A percentile compares a stretch with the other conserved stretches of the same genome.
phyloP scores from a whole-genome alignment of 2,113 vertebrate species.

The Bostrychus sinensis region DNA sequence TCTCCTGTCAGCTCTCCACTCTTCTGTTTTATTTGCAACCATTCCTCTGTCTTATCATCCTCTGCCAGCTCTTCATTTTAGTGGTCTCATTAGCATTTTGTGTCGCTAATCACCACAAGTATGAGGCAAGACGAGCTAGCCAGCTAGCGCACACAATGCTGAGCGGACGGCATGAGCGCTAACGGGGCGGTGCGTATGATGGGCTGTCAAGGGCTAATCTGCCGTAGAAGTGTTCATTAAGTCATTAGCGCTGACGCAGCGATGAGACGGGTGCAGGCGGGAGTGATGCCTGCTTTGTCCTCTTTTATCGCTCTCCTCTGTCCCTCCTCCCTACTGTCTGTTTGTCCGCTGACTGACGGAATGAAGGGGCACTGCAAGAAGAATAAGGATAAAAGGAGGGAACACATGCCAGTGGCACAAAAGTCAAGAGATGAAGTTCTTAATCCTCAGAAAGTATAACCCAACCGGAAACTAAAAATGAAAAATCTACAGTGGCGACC shows the following conservation, averaged over 20 bases:
- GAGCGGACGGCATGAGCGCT: conserved; percentile 62
- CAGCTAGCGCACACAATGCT: conserved; percentile 55
- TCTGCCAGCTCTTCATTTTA: conserved; percentile 63
- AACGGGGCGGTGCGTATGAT: conserved; percentile 72
- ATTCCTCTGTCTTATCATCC: conserved; percentile 43
- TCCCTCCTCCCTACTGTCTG: conserved; percentile 49
- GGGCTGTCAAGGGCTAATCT: conserved; percentile 84
- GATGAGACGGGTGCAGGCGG: conserved; percentile 70
- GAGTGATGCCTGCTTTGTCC: conserved; percentile 79
- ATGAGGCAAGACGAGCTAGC: conserved; percentile 46
- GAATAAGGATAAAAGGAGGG: conserved; percentile 29
- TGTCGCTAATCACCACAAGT: conserved; percentile 65
- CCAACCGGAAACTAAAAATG: too few species aligned
- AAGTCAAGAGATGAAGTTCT: conserved; percentile 38
- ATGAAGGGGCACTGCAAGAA: conserved; percentile 50
- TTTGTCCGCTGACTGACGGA: conserved; percentile 65
- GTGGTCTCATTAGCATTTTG: conserved; percentile 69
- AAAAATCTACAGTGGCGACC: too few species aligned
- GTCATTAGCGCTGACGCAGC: conserved; percentile 82
- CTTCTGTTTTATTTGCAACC: conserved; percentile 6
- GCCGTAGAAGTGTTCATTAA: conserved; percentile 84
- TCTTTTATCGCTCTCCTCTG: conserved; percentile 58
- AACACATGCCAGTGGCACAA: conserved; percentile 13
- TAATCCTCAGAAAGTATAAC: neutral
- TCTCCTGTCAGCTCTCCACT: conserved; percentile 36